Evolutionary conservation across 2,888 invertebrate species (phyloP), one percentile per base, ranked within the genome.

Genomic region (Ganaspis brasiliensis): DNA sequence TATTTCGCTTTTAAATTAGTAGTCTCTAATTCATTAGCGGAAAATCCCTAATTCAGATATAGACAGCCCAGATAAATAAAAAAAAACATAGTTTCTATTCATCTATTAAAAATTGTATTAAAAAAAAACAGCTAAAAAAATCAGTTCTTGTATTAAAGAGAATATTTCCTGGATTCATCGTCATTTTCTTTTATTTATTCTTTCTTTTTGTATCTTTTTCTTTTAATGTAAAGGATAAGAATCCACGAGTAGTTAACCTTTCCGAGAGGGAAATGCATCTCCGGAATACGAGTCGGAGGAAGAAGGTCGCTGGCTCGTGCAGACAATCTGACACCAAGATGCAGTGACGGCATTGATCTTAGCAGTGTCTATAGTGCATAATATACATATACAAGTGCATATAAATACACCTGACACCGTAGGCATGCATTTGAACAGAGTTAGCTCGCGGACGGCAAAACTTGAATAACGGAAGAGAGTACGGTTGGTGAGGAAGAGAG

Each of bases 281-380:
- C 40, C 8, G 24, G 8, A 26, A 26, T 8, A 59, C 4, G 31
- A 59, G 2, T 14, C 6, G 14, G 59, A 31, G 10, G 63, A 24
- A 45, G 24, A 67, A 67, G 24, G 24, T 45, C n/a, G 40, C 21
- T 37, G 37, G 21, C 40, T 19, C 35, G 37, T 61, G 37, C 12
- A 61, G 37, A 61, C 37, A 35, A 61, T 61, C 35, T 61, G 61
- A 61, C 63, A 63, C 6, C 5, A 6, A 37, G 37, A 63, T 63
- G 63, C 40, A 45, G 37, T 61, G 19, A 19, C 61, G 37, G 37
- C 61, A 37, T 37, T 63, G 63, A 63, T 63, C 40, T 40, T 45
- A 40, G 16, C 12, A 19, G 21, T 35, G n/a, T 63, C 12, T 24
- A 56, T 21, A 24, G 12, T 19, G 56, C 10, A 56, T 26, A 56